Conservation (phyloP, 2,113 vertebrate species). For the Nanorana parkeri region DNA sequence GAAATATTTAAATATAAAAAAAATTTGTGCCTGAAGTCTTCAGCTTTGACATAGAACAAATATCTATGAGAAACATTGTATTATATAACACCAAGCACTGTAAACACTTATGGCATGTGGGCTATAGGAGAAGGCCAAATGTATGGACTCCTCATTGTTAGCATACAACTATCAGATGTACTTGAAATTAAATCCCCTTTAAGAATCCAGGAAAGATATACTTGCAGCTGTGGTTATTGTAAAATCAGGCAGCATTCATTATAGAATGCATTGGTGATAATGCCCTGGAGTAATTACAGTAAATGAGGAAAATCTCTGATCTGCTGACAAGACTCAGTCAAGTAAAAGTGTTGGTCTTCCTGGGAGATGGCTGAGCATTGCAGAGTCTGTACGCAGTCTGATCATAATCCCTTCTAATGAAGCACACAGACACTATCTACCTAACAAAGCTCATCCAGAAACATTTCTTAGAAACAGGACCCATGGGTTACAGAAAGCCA, state of each 20-base stretch:
- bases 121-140: no score
- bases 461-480: neutral
- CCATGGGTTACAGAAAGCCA: neutral
- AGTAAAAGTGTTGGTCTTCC: neutral
- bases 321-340: conserved; percentile 15
- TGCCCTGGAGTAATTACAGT: conserved; percentile 15
- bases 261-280: conserved; percentile 20
- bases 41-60: no score
- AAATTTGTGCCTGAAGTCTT: no score
- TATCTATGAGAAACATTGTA: no score
- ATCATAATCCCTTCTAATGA: neutral
- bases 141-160: no score
- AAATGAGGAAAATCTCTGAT: conserved; percentile 20
- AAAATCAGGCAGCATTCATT: conserved; percentile 14
- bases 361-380: neutral
- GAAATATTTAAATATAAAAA: no score
- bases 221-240: neutral
- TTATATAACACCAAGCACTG: no score
- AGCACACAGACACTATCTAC: neutral
- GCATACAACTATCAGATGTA: no score
- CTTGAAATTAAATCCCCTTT: no score
- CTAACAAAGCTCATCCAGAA: neutral
- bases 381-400: neutral
- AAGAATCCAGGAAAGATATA: no score
- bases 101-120: no score